Evolutionary conservation across 2,113 vertebrate species (phyloP), one percentile per base, ranked within the genome.

Genomic region (Brachypodius melanocephalos): DNA sequence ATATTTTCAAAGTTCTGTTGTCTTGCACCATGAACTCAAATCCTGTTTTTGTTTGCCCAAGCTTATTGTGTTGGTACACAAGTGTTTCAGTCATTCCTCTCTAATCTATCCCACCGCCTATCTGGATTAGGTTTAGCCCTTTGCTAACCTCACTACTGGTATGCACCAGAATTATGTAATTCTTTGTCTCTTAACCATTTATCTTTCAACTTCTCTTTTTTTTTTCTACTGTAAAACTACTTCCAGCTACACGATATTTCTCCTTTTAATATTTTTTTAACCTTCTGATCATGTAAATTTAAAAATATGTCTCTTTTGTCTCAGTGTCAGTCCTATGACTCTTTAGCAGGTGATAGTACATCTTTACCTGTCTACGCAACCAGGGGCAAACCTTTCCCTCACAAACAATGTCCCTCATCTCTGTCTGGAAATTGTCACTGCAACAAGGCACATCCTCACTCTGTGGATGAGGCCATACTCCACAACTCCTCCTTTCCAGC

Each of bases 331-430:
- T 68, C 55, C 25, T 76, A 10, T 63, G 17, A 51, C 17, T 65
- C 45, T 49, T 58, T 55, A 17, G 15, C 21, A 59, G 55, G 25
- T 68, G 19, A 59, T 15, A 45, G 10, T 14, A 65, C 14, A 12
- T 12, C 22, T 54, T 68, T 21, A 62, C 9, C 18, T 58, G 10
- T 45, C 45, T 46, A 7, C 51, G 48, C 34, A 79, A 80, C 17
- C 6, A 5, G 12, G 10, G 42, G 2, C 12, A 76, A 68, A 73
- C 32, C 10, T 86, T 80, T 17, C 22, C 32, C 20, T 80, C 58
- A 32, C 4, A 20, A 36, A 22, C 6, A 1, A 0, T 32, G 21
- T 42, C 9, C 22, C 17, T 86, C 5, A 1, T 42, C 32, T 72
- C 34, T 68, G 1, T 43, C 59, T 84, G 49, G 17, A 31, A 63